phyloP scores from a whole-genome alignment of 2,113 vertebrate genomes.

The Marmota flaviventris region DNA sequence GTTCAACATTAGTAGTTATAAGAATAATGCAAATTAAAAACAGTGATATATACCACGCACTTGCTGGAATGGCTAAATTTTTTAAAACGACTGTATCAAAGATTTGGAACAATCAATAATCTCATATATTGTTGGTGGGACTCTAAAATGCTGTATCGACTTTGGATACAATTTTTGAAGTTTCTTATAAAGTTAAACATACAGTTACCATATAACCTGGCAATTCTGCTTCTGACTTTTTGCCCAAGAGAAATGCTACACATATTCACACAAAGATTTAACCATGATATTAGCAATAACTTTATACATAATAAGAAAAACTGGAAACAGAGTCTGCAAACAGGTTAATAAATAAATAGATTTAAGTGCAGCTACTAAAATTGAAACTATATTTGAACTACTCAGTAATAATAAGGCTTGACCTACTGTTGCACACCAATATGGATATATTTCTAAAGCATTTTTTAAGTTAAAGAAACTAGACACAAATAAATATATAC shows the following conservation, averaged over 20 bases:
- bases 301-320: not conserved
- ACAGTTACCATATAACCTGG: not conserved
- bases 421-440: not conserved
- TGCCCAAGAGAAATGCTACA: not conserved
- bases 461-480: not conserved
- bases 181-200: slow-evolving; percentile 16
- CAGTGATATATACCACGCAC: not conserved
- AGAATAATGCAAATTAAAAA: not conserved
- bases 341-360: not conserved
- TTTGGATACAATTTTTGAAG: not conserved
- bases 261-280: not conserved
- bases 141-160: not conserved
- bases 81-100: not conserved
- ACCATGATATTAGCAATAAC: not conserved
- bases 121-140: not conserved
- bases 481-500: not conserved
- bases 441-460: not conserved
- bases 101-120: not conserved
- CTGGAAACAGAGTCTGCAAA: not conserved
- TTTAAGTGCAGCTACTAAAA: not conserved
- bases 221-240: slow-evolving; percentile 15
- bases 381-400: not conserved
- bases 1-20: not conserved
- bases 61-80: not conserved
- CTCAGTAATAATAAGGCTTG: not conserved